A percentile compares a stretch with the other conserved stretches of the same genome.
Evolutionary conservation across 2,888 invertebrate genomes (phyloP).

Genomic region (Cheilosia variabilis): DNA sequence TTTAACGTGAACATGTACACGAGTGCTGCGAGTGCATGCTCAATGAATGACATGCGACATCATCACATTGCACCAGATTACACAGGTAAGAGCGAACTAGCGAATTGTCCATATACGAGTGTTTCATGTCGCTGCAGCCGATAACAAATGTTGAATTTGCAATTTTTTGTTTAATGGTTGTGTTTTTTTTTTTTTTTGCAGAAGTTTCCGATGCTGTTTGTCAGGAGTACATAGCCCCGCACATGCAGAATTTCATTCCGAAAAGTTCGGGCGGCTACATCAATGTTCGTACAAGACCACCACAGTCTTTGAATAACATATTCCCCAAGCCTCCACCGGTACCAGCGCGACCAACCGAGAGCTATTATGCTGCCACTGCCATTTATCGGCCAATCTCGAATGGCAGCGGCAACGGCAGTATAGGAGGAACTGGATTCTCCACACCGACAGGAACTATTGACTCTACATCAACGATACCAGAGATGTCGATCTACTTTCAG

Average conservation of each 20-base stretch:
- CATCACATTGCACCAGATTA: slow-evolving; percentile 86
- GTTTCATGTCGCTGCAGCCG: not conserved
- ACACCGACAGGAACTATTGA: slow-evolving; percentile 81
- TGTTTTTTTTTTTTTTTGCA: slow-evolving; percentile 77
- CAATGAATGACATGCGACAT: slow-evolving; percentile 84
- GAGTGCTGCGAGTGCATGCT: slow-evolving; percentile 84
- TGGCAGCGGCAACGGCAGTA: slow-evolving; percentile 77
- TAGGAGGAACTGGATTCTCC: slow-evolving; percentile 69
- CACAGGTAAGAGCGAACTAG: slow-evolving; percentile 84
- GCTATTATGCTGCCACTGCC: slow-evolving; percentile 89
- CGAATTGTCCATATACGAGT: not conserved
- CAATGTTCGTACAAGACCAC: slow-evolving; percentile 83
- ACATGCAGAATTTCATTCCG: slow-evolving; percentile 85
- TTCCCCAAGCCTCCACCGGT: slow-evolving; percentile 87
- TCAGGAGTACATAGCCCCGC: slow-evolving; percentile 86
- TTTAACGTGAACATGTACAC: slow-evolving; percentile 84
- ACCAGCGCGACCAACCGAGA: slow-evolving; percentile 89
- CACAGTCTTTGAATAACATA: slow-evolving; percentile 85
- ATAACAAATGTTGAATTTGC: slow-evolving; percentile 52
- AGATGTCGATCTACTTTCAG: slow-evolving; percentile 82
- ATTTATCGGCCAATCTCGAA: slow-evolving; percentile 85
- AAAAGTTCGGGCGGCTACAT: slow-evolving; percentile 83
- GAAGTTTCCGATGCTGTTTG: slow-evolving; percentile 86
- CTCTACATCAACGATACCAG: slow-evolving; percentile 82
- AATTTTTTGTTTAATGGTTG: slow-evolving; percentile 18